phyloP scores from a whole-genome alignment of 2,797 vertebrate species.

The Philypnodon macrostomus region DNA sequence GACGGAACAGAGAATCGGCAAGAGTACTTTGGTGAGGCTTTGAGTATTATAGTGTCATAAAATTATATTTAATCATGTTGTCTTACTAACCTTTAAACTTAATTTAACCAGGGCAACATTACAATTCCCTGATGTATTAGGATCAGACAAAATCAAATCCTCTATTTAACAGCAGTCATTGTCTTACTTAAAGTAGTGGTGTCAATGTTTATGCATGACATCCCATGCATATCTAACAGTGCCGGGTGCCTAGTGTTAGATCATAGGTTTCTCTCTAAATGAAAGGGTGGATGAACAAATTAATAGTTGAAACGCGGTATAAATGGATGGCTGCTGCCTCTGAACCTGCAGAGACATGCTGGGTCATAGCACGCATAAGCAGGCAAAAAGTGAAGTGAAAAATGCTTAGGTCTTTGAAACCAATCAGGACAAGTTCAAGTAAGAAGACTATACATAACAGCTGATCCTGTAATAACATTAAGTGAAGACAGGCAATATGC shows the following conservation, averaged over 20 bases:
- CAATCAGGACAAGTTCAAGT: conserved; percentile 59
- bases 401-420: conserved; percentile 26
- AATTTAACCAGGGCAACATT: too few relatives aligned
- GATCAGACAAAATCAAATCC: too few relatives aligned
- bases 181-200: conserved; percentile 3
- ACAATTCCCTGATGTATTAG: too few relatives aligned
- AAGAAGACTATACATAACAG: neutral
- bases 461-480: neutral
- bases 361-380: conserved; percentile 31
- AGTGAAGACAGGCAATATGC: conserved; percentile 12
- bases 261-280: conserved; percentile 57
- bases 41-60: neutral
- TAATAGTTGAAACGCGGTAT: conserved; percentile 59
- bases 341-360: conserved; percentile 70
- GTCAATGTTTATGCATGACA: conserved; percentile 10
- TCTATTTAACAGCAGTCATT: conserved; percentile 12
- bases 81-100: too few relatives aligned
- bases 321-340: conserved; percentile 52
- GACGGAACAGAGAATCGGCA: conserved; percentile 72
- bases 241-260: conserved; percentile 45
- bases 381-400: conserved; percentile 23
- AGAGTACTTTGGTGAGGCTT: conserved; percentile 85
- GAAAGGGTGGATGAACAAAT: conserved; percentile 58
- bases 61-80: neutral
- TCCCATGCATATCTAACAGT: conserved; percentile 3